Conservation (phyloP, 1,140 invertebrate genomes). For the Drosophila lacteicornis region DNA sequence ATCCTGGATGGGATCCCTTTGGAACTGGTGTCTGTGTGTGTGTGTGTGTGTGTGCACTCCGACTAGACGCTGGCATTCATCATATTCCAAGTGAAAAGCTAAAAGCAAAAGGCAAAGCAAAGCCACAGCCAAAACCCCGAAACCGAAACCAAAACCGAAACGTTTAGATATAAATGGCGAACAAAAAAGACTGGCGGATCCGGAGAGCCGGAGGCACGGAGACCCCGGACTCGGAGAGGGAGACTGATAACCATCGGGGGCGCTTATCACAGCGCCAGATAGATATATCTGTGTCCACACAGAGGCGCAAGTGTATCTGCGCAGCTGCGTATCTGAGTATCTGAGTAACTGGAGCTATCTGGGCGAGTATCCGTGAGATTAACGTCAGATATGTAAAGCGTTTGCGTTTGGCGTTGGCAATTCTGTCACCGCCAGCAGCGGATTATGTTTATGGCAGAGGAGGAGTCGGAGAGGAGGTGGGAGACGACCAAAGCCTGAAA, state of each 20-base stretch:
- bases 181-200: slow-evolving; percentile 24
- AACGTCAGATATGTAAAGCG: slow-evolving; percentile 70
- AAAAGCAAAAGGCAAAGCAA: slow-evolving; percentile 17
- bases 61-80: slow-evolving; percentile 71
- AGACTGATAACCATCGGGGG: slow-evolving; percentile 72
- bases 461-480: not conserved
- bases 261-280: slow-evolving; percentile 64
- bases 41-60: slow-evolving; percentile 46
- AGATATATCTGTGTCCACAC: slow-evolving; percentile 41
- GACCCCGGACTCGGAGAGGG: slow-evolving; percentile 21
- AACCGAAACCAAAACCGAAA: slow-evolving; percentile 3
- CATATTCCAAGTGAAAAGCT: slow-evolving; percentile 53
- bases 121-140: slow-evolving; percentile 4
- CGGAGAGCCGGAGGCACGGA: slow-evolving; percentile 23
- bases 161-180: slow-evolving; percentile 74
- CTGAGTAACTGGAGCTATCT: slow-evolving; percentile 9
- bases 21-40: slow-evolving; percentile 50
- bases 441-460: slow-evolving; percentile 69
- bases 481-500: no score
- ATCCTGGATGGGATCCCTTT: slow-evolving; percentile 1
- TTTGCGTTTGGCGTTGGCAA: slow-evolving; percentile 40
- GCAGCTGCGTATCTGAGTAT: slow-evolving; percentile 33
- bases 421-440: slow-evolving; percentile 41
- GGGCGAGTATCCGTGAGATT: slow-evolving; percentile 54
- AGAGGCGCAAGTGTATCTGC: slow-evolving; percentile 29